phyloP scores from a whole-genome alignment of 1,140 invertebrate species.

The Eumaeus atala region DNA sequence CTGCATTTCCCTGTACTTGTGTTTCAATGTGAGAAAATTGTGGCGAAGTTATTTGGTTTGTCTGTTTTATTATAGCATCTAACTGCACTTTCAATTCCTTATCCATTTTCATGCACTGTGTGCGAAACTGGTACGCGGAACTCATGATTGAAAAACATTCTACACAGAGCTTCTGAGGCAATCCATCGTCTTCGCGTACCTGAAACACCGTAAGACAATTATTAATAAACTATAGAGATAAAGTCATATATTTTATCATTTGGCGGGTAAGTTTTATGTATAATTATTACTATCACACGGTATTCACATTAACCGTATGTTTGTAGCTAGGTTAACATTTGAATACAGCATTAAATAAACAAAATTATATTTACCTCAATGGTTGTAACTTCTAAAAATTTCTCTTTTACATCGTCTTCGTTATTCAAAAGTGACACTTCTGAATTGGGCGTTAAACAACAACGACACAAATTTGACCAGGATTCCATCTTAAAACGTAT shows the following conservation, averaged over 20 bases:
- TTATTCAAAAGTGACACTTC: conserved; percentile 53
- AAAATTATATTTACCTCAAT: conserved; percentile 42
- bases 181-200: conserved; percentile 56
- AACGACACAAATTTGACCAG: conserved; percentile 65
- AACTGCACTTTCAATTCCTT: conserved; percentile 54
- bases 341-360: too few relatives aligned
- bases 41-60: conserved; percentile 23
- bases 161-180: conserved; percentile 58
- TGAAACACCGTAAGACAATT: conserved; percentile 34
- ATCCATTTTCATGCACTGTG: conserved; percentile 65
- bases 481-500: conserved; percentile 56
- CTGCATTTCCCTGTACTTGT: conserved; percentile 29
- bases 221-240: too few relatives aligned
- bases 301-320: too few relatives aligned
- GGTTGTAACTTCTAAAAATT: conserved; percentile 60
- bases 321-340: too few relatives aligned
- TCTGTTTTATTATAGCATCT: conserved; percentile 29
- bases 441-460: conserved; percentile 56
- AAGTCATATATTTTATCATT: too few relatives aligned
- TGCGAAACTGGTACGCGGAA: conserved; percentile 63
- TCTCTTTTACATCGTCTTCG: conserved; percentile 45
- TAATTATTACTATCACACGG: too few relatives aligned
- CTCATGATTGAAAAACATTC: conserved; percentile 53
- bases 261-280: too few relatives aligned
- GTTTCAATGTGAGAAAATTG: conserved; percentile 29